Evolutionary conservation across 2,113 vertebrate genomes (phyloP).

Genomic region (Notarius quadriscutis): DNA sequence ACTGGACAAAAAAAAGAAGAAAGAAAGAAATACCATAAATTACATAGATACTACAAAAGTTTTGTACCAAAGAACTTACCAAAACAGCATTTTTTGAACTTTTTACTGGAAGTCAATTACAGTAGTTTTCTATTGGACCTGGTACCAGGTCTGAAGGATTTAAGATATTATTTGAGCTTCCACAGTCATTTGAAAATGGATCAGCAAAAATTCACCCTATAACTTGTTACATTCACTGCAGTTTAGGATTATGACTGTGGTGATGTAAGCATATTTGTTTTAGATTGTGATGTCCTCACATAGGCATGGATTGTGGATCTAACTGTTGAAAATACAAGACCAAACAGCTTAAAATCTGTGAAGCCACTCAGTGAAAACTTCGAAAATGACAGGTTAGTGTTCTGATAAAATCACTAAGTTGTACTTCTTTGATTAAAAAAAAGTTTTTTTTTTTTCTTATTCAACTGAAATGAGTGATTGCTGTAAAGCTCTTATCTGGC

Average conservation of each 20-base stretch:
- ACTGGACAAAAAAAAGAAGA: no score
- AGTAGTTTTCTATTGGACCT: no score
- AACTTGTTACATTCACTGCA: background rate
- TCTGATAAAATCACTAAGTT: background rate
- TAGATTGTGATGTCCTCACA: background rate
- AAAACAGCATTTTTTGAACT: no score
- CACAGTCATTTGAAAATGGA: background rate
- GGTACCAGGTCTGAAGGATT: no score
- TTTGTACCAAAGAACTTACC: no score
- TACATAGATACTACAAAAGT: no score
- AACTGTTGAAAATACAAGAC: background rate
- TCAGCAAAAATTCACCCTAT: background rate
- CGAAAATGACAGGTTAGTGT: background rate
- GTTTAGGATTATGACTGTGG: background rate
- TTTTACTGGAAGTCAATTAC: no score
- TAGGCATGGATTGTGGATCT: background rate
- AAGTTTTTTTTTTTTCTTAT: background rate
- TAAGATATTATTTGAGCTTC: background rate
- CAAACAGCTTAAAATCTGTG: background rate
- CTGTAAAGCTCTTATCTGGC: background rate
- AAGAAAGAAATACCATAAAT: no score
- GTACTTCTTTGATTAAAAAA: background rate
- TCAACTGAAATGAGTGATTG: background rate
- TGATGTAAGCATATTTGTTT: background rate
- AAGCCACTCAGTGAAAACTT: background rate